Evolutionary conservation across 2,797 vertebrate species (phyloP).

Genomic region (Philypnodon macrostomus): DNA sequence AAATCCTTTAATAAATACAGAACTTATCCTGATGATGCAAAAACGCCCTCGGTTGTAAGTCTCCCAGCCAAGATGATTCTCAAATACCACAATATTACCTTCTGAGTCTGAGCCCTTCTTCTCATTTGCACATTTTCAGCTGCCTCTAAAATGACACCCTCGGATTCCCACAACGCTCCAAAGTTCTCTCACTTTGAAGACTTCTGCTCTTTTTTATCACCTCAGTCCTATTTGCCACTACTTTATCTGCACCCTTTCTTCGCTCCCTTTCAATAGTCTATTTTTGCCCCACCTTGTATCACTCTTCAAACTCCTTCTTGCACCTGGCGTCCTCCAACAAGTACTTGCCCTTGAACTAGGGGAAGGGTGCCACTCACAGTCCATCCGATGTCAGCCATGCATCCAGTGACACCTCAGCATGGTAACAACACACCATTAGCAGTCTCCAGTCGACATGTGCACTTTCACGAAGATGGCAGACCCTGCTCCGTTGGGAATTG

Average conservation of each 20-base stretch:
- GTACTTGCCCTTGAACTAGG: slow-evolving; percentile 42
- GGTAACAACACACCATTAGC: slow-evolving; percentile 56
- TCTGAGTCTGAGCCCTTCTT: not conserved
- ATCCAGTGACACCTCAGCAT: slow-evolving; percentile 43
- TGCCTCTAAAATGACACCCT: slow-evolving; percentile 1
- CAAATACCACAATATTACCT: not conserved
- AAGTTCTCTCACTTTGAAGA: slow-evolving; percentile 25
- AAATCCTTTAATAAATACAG: not conserved
- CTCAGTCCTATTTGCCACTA: slow-evolving; percentile 33
- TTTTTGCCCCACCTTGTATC: slow-evolving; percentile 8
- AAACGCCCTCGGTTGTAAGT: not conserved
- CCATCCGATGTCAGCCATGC: slow-evolving; percentile 28
- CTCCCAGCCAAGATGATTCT: not conserved
- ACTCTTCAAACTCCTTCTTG: slow-evolving; percentile 26
- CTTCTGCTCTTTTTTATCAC: slow-evolving; percentile 50
- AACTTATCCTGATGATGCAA: not conserved
- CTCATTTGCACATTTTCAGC: slow-evolving; percentile 4
- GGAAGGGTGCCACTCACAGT: slow-evolving; percentile 33
- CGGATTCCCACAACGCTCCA: slow-evolving; percentile 25
- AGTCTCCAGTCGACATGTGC: slow-evolving; percentile 56
- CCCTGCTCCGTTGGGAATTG: slow-evolving; percentile 39
- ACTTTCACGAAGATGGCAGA: slow-evolving; percentile 43
- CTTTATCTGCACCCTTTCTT: slow-evolving; percentile 20
- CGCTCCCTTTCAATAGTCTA: slow-evolving; percentile 7
- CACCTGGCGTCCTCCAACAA: slow-evolving; percentile 31